A percentile compares a stretch with the other conserved stretches of the same genome.
These are phyloP conservation scores for Ibidorhyncha struthersii DNA, from an alignment of 2,113 vertebrate genomes.

Conservation along the genomic window DNA sequence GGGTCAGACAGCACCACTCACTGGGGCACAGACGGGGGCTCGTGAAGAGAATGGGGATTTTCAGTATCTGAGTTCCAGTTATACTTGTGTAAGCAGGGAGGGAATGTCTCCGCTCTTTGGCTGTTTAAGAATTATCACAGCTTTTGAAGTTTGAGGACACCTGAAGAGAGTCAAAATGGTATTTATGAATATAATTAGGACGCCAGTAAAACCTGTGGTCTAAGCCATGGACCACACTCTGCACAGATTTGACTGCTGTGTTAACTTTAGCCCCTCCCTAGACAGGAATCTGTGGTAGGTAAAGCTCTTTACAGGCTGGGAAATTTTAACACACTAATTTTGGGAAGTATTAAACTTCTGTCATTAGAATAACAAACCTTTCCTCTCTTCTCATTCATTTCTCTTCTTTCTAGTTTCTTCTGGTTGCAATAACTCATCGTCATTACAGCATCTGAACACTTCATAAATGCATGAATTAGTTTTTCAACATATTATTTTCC, in stretches of 20 bases:
- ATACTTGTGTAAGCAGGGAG: not conserved
- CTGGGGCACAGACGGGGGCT: not conserved
- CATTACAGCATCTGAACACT: not conserved
- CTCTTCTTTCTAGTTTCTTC: not conserved
- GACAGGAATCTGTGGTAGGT: not conserved
- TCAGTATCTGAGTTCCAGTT: not conserved
- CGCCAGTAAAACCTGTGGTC: not conserved
- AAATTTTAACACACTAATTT: not conserved
- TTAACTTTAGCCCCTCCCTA: not conserved
- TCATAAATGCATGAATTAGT: not conserved
- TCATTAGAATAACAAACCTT: not conserved
- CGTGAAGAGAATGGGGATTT: not conserved
- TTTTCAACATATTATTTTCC: not conserved
- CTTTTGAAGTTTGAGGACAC: not conserved
- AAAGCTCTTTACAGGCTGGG: not conserved
- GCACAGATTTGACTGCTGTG: not conserved
- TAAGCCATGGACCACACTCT: not conserved
- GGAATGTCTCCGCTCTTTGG: not conserved
- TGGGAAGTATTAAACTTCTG: not conserved
- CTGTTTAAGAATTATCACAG: not conserved
- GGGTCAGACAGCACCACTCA: not conserved
- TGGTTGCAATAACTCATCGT: not conserved
- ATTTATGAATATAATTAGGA: not conserved
- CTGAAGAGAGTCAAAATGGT: not conserved
- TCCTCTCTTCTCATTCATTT: not conserved